phyloP scores from a whole-genome alignment of 2,113 vertebrate species.

The Rana temporaria region DNA sequence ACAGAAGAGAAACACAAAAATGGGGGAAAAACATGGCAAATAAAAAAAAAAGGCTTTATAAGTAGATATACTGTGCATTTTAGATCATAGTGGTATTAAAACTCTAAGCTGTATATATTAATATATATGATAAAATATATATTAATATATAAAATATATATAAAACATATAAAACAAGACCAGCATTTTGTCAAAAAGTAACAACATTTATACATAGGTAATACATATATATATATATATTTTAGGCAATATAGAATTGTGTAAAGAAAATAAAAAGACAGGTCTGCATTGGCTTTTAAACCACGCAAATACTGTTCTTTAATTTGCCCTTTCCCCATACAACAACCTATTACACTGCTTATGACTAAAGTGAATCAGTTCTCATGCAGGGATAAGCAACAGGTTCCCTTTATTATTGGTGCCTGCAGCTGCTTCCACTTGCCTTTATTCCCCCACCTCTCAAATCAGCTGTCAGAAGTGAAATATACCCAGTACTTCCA shows the following conservation, averaged over 20 bases:
- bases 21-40: not conserved
- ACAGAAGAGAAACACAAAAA: conserved; percentile 3
- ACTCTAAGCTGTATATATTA: conserved; percentile 45
- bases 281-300: conserved; percentile 66
- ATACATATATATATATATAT: conserved; percentile 68
- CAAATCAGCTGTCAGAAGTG: no score
- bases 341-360: conserved; percentile 70
- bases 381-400: no score
- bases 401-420: no score
- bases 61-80: conserved; percentile 44
- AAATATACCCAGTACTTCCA: no score
- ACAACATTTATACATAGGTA: conserved; percentile 72
- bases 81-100: conserved; percentile 48
- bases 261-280: conserved; percentile 63
- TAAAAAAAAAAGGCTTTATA: conserved; percentile 25
- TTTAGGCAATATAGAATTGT: conserved; percentile 60
- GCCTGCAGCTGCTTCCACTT: no score
- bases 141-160: conserved; percentile 46
- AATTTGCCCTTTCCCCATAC: conserved; percentile 67
- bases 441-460: no score
- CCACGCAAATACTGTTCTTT: conserved; percentile 77
- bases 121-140: conserved; percentile 36
- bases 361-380: conserved; percentile 64
- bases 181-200: conserved; percentile 36
- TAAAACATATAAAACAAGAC: conserved; percentile 31